These are phyloP conservation scores for Myzus persicae DNA, from an alignment of 1,140 invertebrate genomes.

Conservation along the genomic window DNA sequence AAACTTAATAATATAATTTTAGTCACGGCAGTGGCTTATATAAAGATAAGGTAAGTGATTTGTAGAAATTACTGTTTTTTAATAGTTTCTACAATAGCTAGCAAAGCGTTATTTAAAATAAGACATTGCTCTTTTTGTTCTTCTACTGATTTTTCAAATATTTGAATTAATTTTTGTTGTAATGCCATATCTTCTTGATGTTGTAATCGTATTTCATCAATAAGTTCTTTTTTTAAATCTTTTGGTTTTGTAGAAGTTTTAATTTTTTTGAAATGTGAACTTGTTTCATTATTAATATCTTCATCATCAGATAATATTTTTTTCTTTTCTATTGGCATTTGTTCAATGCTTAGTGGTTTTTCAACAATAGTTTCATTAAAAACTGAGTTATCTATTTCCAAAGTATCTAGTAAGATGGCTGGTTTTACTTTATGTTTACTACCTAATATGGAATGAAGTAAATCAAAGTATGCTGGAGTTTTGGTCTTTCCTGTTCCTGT, in stretches of 20 bases:
- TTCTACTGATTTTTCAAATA: background rate
- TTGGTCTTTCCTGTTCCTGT: background rate
- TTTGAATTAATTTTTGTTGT: background rate
- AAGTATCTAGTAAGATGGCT: constrained; percentile 2
- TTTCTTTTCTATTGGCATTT: background rate
- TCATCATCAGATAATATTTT: constrained; percentile 9
- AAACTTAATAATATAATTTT: too few species aligned
- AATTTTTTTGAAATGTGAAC: background rate
- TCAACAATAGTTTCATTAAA: background rate
- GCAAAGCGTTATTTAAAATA: background rate
- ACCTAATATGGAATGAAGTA: constrained; percentile 17
- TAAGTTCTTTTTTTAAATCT: constrained; percentile 15
- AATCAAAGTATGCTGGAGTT: background rate
- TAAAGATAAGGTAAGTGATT: too few species aligned
- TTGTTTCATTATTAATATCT: background rate
- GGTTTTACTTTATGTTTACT: constrained; percentile 17
- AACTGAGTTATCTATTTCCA: background rate
- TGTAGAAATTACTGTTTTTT: background rate
- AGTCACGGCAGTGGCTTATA: too few species aligned
- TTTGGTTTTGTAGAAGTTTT: background rate
- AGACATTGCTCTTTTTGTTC: constrained; percentile 12
- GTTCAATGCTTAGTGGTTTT: background rate
- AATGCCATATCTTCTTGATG: background rate
- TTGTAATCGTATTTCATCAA: background rate
- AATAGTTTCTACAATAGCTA: background rate